Evolutionary conservation across 1,140 invertebrate species (phyloP), one percentile per base, ranked within the genome.

Genomic region (Ylistrum balloti): DNA sequence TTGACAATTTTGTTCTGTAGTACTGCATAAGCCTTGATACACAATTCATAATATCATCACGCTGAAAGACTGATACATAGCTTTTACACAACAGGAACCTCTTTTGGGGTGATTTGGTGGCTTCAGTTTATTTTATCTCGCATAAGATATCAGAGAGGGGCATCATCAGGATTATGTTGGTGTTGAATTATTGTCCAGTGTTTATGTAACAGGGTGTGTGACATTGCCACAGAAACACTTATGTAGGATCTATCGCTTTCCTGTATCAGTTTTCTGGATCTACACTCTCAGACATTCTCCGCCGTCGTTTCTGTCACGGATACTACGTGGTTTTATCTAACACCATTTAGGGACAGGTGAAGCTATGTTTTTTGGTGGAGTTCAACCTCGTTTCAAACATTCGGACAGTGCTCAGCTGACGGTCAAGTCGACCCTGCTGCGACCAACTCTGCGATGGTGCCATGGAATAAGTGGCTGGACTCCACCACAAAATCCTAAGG

Each of bases 11-110:
- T 9, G 22, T 74, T n/a, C 22, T 74, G 56, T 74, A 17, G 56
- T 74, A 74, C 56, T 28, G 56, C 56, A 28, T 74, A 74, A 74
- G 56, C 56, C 17, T 74, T 74, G 56, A 74, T 74, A 74, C 56
- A 74, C 56, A 74, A 74, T 74, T 74, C 56, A 74, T 74, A 74
- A 74, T 74, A 74, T 74, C n/a, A 74, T 28, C 56, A 74, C 56
- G 56, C 9, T n/a, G 56, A 28, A 74, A 17, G 56, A 22, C 45
- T n/a, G n/a, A 48, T 2, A 48, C 11, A 74, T n/a, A n/a, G 22
- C n/a, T 74, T n/a, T 74, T 74, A 74, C 56, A n/a, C 56, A 74
- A 74, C 56, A 28, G 20, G 56, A 74, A n/a, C n/a, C 56, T 74
- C 5, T 1, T 74, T 74, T 74, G 11, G 22, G 0, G 1, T 74